Percentiles rank a stretch among this genome's conserved stretches.
These are phyloP conservation scores for Koerneria pararmatus DNA, from an alignment of 2,888 invertebrate species.

Conservation along the genomic window DNA sequence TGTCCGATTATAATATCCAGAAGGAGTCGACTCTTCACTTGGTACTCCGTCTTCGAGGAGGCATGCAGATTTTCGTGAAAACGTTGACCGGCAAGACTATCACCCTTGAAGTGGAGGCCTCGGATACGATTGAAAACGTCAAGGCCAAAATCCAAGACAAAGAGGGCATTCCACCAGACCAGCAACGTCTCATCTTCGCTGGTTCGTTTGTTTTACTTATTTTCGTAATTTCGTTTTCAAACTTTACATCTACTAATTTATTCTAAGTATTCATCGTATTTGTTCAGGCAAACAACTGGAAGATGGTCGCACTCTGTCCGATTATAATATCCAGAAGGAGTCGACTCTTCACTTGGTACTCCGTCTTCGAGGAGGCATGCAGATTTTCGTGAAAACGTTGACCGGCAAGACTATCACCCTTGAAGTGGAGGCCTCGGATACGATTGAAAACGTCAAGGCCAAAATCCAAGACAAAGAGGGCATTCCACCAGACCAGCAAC, in stretches of 20 bases:
- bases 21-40: no score
- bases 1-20: no score
- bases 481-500: conserved; percentile 55
- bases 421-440: conserved; percentile 55
- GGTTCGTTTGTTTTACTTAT: no score
- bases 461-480: conserved; percentile 58
- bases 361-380: conserved; percentile 69
- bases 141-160: conserved; percentile 49
- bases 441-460: conserved; percentile 56
- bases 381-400: conserved; percentile 92
- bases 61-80: conserved; percentile 92
- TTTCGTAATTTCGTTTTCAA: no score
- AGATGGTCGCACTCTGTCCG: conserved; percentile 85
- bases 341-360: conserved; percentile 67
- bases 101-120: conserved; percentile 47
- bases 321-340: conserved; percentile 90
- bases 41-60: no score
- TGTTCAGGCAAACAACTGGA: conserved; percentile 76
- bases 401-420: conserved; percentile 75
- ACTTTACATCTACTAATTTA: no score
- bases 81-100: conserved; percentile 90
- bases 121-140: conserved; percentile 45
- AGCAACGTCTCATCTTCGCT: conserved; percentile 47
- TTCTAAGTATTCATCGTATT: no score
- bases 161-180: conserved; percentile 47